These are phyloP conservation scores for Erythrolamprus reginae DNA, from an alignment of 2,113 vertebrate species.

Conservation along the genomic window DNA sequence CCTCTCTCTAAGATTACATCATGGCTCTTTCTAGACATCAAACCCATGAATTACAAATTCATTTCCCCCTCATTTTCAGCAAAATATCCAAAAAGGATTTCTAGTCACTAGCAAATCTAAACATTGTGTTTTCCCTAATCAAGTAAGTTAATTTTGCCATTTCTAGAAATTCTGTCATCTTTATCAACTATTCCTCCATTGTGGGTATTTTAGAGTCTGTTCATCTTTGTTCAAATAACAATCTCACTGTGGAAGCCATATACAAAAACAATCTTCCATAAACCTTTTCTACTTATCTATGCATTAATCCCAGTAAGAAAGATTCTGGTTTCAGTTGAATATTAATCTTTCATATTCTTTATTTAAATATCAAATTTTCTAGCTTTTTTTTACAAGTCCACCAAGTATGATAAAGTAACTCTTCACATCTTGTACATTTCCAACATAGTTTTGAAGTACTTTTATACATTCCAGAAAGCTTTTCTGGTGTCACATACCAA, in stretches of 20 bases:
- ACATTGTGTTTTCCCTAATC: too few relatives aligned
- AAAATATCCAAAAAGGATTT: too few relatives aligned
- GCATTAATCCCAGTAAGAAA: neutral
- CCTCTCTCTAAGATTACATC: neutral
- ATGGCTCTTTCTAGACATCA: neutral
- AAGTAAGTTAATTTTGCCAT: too few relatives aligned
- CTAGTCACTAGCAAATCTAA: too few relatives aligned
- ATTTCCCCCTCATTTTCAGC: neutral
- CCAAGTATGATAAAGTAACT: neutral
- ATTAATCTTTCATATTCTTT: neutral
- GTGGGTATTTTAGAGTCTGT: neutral
- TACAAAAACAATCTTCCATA: neutral
- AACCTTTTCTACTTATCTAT: neutral
- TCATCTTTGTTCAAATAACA: neutral
- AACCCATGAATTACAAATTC: neutral
- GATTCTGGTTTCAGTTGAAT: neutral
- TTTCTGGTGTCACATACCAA: neutral
- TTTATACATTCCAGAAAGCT: neutral
- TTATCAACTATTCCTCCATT: neutral
- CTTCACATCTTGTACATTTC: neutral
- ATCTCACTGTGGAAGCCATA: neutral
- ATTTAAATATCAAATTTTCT: neutral
- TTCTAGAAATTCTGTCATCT: neutral
- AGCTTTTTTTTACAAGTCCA: neutral
- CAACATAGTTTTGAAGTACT: neutral